These are phyloP conservation scores for Drosophila pseudotalamancana DNA, from an alignment of 2,888 invertebrate species.

Conservation along the genomic window DNA sequence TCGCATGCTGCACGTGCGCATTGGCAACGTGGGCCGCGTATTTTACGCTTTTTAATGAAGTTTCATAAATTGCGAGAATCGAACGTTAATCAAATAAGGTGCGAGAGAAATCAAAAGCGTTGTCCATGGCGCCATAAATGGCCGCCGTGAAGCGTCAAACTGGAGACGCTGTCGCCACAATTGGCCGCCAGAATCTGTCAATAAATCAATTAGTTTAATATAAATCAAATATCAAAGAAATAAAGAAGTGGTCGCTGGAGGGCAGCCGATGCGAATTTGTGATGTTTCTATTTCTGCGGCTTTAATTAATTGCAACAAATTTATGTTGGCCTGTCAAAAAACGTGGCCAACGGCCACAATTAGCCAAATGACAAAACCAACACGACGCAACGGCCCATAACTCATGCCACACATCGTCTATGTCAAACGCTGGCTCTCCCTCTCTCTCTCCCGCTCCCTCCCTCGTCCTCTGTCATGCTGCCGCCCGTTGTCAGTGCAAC, in stretches of 20 bases:
- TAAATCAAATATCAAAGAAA: slow-evolving; percentile 55
- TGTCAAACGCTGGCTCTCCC: slow-evolving; percentile 24
- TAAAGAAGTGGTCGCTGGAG: slow-evolving; percentile 34
- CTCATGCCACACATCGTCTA: slow-evolving; percentile 55
- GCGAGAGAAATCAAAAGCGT: slow-evolving; percentile 52
- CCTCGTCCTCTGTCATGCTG: too few species aligned
- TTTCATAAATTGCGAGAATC: slow-evolving; percentile 76
- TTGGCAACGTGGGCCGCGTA: slow-evolving; percentile 48
- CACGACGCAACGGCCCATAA: slow-evolving; percentile 58
- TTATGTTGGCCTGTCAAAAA: slow-evolving; percentile 63
- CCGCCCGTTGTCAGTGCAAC: slow-evolving; percentile 22
- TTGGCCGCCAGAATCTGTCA: slow-evolving; percentile 68
- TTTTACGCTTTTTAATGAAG: slow-evolving; percentile 72
- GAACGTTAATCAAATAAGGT: slow-evolving; percentile 77
- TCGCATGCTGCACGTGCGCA: slow-evolving; percentile 72
- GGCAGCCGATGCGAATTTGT: slow-evolving; percentile 36
- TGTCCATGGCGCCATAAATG: slow-evolving; percentile 64
- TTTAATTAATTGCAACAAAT: slow-evolving; percentile 76
- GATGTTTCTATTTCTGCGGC: slow-evolving; percentile 66
- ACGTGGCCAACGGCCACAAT: slow-evolving; percentile 71
- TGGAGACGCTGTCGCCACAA: slow-evolving; percentile 53
- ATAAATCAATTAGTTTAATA: slow-evolving; percentile 75
- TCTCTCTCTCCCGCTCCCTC: too few species aligned
- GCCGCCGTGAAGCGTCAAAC: slow-evolving; percentile 60
- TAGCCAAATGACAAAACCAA: slow-evolving; percentile 74